These are phyloP conservation scores for Cryptocephalus moraei DNA, from an alignment of 2,888 invertebrate species.

Conservation along the genomic window DNA sequence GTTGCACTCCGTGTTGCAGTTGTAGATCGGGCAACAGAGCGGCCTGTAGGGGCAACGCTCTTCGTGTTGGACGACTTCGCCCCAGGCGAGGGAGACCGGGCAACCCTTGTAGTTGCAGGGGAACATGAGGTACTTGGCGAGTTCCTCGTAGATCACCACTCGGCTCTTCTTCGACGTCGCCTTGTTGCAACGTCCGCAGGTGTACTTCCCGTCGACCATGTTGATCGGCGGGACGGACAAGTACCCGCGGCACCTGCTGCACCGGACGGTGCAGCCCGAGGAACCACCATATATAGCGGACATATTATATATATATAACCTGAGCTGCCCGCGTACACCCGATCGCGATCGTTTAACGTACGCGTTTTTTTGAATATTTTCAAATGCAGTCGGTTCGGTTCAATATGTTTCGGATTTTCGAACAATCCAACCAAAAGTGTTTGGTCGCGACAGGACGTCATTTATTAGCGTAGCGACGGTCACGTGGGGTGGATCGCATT, in stretches of 20 bases:
- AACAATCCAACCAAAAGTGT: too few species aligned
- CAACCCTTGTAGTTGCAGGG: slow-evolving; percentile 5
- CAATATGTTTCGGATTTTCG: too few species aligned
- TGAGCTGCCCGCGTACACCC: too few species aligned
- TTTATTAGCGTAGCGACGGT: too few species aligned
- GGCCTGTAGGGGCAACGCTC: slow-evolving; percentile 3
- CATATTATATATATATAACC: too few species aligned
- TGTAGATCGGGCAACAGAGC: slow-evolving; percentile 3
- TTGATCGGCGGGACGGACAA: slow-evolving; percentile 5
- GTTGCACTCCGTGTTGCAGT: slow-evolving; percentile 1
- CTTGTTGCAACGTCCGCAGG: slow-evolving; percentile 4
- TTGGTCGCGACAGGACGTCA: too few species aligned
- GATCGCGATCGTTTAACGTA: too few species aligned
- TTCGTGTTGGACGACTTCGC: slow-evolving; percentile 4
- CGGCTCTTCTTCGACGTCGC: slow-evolving; percentile 1
- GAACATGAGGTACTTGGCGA: slow-evolving; percentile 5
- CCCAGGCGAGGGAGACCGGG: slow-evolving; percentile 1
- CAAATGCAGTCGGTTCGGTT: too few species aligned
- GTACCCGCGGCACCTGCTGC: slow-evolving; percentile 1
- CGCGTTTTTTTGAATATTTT: too few species aligned
- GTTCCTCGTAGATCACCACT: slow-evolving; percentile 6
- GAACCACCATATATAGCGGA: too few species aligned
- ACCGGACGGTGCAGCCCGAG: background rate
- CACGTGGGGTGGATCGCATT: too few species aligned
- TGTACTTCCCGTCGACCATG: slow-evolving; percentile 1